Evolutionary conservation across 2,113 vertebrate genomes (phyloP).

Genomic region (Hymenochirus boettgeri): DNA sequence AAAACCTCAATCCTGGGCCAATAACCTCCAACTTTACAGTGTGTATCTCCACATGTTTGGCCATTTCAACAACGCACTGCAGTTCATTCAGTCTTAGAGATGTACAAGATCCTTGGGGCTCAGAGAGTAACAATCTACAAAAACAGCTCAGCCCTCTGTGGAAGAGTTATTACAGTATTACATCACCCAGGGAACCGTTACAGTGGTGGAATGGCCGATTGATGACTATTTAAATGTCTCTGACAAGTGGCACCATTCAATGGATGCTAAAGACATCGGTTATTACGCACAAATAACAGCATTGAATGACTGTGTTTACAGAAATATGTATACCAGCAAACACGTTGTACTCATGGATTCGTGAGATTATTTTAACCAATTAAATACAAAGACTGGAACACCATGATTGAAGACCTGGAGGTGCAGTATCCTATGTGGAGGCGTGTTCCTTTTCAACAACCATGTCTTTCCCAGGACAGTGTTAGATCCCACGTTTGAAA

Average conservation of each 20-base stretch:
- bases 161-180: constrained; percentile 64
- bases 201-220: constrained; percentile 73
- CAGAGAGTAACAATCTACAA: constrained; percentile 72
- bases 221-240: constrained; percentile 58
- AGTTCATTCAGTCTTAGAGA: constrained; percentile 69
- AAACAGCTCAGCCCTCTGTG: constrained; percentile 63
- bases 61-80: constrained; percentile 68
- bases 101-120: constrained; percentile 70
- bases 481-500: too few relatives aligned
- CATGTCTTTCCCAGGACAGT: constrained; percentile 3
- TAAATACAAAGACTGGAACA: constrained; percentile 7
- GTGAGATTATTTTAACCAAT: constrained; percentile 31
- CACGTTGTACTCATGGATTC: constrained; percentile 46
- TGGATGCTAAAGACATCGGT: constrained; percentile 48
- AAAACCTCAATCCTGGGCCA: constrained; percentile 35
- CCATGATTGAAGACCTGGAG: neutral
- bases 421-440: neutral
- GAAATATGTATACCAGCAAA: constrained; percentile 56
- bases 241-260: constrained; percentile 48
- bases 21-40: constrained; percentile 63
- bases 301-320: constrained; percentile 61
- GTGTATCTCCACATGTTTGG: constrained; percentile 71
- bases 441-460: constrained; percentile 19
- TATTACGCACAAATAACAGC: constrained; percentile 57
- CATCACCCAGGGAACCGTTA: constrained; percentile 56